These are phyloP conservation scores for Mamestra configurata DNA, from an alignment of 1,140 invertebrate species.

Conservation along the genomic window DNA sequence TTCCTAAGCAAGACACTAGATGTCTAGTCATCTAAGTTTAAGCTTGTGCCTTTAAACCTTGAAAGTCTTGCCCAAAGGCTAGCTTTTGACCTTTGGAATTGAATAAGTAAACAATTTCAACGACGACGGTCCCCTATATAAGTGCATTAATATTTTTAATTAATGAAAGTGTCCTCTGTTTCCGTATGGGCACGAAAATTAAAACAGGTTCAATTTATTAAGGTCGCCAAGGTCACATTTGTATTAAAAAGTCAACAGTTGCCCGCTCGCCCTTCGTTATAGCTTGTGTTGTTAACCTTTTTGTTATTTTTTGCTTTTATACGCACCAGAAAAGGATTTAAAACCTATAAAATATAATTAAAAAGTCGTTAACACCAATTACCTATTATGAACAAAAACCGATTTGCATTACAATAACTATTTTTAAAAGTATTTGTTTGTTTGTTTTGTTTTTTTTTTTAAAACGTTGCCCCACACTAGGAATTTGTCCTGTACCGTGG, in stretches of 20 bases:
- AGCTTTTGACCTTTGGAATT: no score
- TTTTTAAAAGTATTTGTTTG: no score
- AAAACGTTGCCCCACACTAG: no score
- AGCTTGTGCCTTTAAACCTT: no score
- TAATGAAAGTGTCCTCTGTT: not conserved
- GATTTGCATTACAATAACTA: no score
- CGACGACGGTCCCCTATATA: no score
- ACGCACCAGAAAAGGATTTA: not conserved
- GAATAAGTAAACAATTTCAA: no score
- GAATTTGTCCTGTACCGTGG: no score
- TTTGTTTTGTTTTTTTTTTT: no score
- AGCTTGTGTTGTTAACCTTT: constrained; percentile 23
- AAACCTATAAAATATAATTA: not conserved
- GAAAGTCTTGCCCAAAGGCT: no score
- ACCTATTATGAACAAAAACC: not conserved
- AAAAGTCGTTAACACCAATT: not conserved
- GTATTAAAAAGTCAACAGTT: constrained; percentile 1
- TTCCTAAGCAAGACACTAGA: no score
- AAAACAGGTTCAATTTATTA: constrained; percentile 3
- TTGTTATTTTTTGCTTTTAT: not conserved
- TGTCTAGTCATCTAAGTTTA: no score
- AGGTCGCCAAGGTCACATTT: constrained; percentile 1
- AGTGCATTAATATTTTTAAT: not conserved
- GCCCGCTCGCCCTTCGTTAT: constrained; percentile 9
- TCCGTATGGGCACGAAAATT: not conserved